Base-by-base conservation (phyloP, 2,888 invertebrate genomes). In the Aquatica leii region DNA sequence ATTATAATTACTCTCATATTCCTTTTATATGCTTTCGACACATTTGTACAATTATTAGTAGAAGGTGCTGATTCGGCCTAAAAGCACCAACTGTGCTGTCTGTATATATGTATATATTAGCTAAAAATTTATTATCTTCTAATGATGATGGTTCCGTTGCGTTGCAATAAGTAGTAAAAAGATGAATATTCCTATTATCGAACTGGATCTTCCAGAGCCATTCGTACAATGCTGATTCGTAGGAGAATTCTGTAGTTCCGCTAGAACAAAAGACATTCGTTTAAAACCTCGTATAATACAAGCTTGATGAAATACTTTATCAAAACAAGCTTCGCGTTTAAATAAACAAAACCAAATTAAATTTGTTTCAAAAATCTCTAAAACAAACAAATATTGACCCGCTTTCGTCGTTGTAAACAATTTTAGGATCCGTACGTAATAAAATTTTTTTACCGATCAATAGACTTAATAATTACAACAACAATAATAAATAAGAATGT, bases 211-310 rank as follows among this genome's bases (percentile, higher is more conserved):
- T 43, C 69, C 71, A 57, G 69, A 68, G 65, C 71, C 73, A 65
- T 68, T 71, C 53, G 77, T 75, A 69, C 80, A 80, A 64, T 77
- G 74, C 61, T 78, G 76, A 67, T 75, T 76, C 46, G 77, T 73
- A 60, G 77, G 77, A 53, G 76, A 68, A 56, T 77, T 78, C 57
- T 77, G 77, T 24, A 79, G 74, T 67, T 80, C 80, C 60, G 75
- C 80, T 80, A 75, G 52, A 79, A 76, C 58, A 70, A 24, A 65
- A 46, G 15, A 21, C 31, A 53, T 12, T n/a, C n/a, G n/a, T n/a
- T n/a, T n/a, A n/a, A n/a, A n/a, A n/a, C n/a, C n/a, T n/a, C n/a
- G n/a, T n/a, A n/a, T n/a, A n/a, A n/a, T n/a, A n/a, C n/a, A n/a
- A n/a, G n/a, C n/a, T n/a, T n/a, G n/a, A n/a, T n/a, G n/a, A n/a